Percentiles rank a stretch among this genome's conserved stretches.
These are phyloP conservation scores for Apolygus lucorum DNA, from an alignment of 1,140 invertebrate species.

Conservation along the genomic window DNA sequence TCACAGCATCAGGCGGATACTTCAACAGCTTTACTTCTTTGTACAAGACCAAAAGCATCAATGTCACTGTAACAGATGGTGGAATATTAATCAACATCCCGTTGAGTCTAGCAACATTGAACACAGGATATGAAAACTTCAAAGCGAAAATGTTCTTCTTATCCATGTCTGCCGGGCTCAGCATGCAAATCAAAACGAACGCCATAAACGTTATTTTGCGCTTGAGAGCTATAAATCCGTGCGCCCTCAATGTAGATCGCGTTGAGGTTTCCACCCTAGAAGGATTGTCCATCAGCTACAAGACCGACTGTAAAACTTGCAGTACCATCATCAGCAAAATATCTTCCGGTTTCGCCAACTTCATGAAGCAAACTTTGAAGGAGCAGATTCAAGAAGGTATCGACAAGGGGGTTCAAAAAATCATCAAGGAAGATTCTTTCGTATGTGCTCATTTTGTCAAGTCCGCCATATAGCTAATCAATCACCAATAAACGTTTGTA, in stretches of 20 bases:
- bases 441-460: background rate
- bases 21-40: background rate
- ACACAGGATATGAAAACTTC: background rate
- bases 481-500: no score
- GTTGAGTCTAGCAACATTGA: background rate
- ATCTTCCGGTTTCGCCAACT: background rate
- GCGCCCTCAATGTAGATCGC: background rate
- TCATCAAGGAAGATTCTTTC: background rate
- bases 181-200: background rate
- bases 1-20: background rate
- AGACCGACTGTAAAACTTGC: background rate
- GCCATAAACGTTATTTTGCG: background rate
- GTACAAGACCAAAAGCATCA: background rate
- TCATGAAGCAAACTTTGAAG: background rate
- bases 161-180: background rate
- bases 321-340: background rate
- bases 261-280: background rate
- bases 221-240: background rate
- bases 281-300: background rate
- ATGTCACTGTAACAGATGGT: background rate
- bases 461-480: background rate
- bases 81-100: background rate
- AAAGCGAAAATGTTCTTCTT: background rate
- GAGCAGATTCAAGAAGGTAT: background rate
- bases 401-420: background rate